phyloP scores from a whole-genome alignment of 2,113 vertebrate genomes.

The Cichladusa arquata region DNA sequence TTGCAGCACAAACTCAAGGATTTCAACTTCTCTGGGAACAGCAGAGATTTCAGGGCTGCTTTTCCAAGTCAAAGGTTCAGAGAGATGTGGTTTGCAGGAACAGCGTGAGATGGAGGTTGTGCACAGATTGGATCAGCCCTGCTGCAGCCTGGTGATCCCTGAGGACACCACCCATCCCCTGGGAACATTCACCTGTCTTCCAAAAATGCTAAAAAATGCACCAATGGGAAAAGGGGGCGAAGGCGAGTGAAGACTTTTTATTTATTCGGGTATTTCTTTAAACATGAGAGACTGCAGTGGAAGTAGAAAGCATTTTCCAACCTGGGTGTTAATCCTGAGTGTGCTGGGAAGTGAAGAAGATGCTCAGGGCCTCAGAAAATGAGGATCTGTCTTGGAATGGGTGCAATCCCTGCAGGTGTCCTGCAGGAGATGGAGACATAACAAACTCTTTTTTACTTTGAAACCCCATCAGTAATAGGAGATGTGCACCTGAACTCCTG shows the following conservation, averaged over 20 bases:
- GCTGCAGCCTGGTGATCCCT: neutral
- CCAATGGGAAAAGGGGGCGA: accelerated
- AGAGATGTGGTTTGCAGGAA: neutral
- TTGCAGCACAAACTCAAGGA: neutral
- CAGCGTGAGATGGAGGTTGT: accelerated
- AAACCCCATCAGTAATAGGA: neutral
- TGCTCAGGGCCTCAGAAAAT: neutral
- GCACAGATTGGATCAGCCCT: neutral
- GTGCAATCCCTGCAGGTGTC: neutral
- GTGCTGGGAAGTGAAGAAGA: neutral
- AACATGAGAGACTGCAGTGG: neutral
- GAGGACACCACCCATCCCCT: neutral
- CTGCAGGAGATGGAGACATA: neutral
- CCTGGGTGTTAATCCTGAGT: neutral
- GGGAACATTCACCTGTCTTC: neutral
- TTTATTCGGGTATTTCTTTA: neutral
- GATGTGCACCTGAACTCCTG: neutral
- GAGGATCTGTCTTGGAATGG: neutral
- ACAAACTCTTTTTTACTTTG: neutral
- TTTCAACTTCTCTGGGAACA: neutral
- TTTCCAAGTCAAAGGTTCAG: accelerated
- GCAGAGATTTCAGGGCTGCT: neutral
- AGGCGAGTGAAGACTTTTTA: neutral
- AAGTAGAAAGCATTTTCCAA: neutral
- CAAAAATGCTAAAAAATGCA: neutral